phyloP scores from a whole-genome alignment of 2,888 invertebrate species.

The Flexamia atlantica region DNA sequence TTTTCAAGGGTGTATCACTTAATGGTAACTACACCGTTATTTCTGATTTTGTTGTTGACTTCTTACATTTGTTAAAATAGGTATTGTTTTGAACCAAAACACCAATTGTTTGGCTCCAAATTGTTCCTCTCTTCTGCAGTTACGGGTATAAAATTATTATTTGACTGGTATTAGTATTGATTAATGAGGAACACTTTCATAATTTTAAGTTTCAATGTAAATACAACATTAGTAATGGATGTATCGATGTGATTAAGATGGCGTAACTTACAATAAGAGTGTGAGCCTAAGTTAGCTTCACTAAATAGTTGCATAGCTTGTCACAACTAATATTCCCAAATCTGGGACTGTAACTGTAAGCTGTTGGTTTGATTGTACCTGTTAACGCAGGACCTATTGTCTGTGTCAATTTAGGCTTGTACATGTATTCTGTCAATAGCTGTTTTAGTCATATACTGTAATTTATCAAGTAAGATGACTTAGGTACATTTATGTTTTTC shows the following conservation, averaged over 20 bases:
- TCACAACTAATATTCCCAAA: conserved; percentile 31
- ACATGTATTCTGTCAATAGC: conserved; percentile 46
- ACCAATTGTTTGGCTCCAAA: conserved; percentile 27
- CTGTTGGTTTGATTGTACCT: conserved; percentile 56
- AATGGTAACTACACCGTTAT: neutral
- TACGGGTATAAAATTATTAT: conserved; percentile 50
- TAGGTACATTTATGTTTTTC: conserved; percentile 59
- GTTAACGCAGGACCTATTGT: conserved; percentile 55
- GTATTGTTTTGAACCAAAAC: conserved; percentile 38
- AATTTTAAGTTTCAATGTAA: conserved; percentile 25
- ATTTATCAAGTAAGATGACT: conserved; percentile 55
- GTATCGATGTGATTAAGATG: conserved; percentile 33
- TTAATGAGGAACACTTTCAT: neutral
- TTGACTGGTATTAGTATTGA: neutral
- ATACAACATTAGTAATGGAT: conserved; percentile 34
- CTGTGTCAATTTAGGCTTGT: conserved; percentile 56
- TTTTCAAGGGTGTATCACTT: neutral
- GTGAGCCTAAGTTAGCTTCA: conserved; percentile 50
- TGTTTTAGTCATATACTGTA: conserved; percentile 65
- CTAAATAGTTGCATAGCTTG: conserved; percentile 35
- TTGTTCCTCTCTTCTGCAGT: conserved; percentile 16
- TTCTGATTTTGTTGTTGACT: neutral
- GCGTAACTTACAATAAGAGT: conserved; percentile 27
- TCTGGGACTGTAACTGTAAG: conserved; percentile 35
- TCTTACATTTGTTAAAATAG: neutral